These are phyloP conservation scores for Gobio occitaniae DNA, from an alignment of 2,797 vertebrate genomes.

Conservation along the genomic window DNA sequence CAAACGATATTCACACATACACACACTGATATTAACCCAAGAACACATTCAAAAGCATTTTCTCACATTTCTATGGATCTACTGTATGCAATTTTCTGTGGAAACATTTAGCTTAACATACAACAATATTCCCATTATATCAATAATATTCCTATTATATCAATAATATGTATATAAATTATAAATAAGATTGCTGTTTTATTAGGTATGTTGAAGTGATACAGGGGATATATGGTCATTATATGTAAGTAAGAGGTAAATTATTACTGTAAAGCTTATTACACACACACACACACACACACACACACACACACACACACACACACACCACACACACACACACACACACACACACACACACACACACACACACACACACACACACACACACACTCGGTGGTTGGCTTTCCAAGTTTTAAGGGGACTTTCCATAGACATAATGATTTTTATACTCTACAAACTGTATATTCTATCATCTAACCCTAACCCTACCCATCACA, in stretches of 20 bases:
- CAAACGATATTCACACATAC: constrained; percentile 68
- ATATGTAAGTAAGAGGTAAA: background rate
- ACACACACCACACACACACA: no score
- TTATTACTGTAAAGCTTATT: background rate
- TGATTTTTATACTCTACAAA: background rate
- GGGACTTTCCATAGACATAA: background rate
- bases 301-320: no score
- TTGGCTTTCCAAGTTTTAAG: background rate
- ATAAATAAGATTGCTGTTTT: background rate
- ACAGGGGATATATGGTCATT: background rate
- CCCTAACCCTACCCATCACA: background rate
- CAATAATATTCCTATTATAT: background rate
- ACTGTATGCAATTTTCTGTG: background rate
- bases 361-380: no score
- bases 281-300: background rate
- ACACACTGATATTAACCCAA: constrained; percentile 48
- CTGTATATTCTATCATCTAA: background rate
- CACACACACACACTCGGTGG: no score
- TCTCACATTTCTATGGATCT: background rate
- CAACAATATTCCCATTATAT: background rate
- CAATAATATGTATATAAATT: background rate
- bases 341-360: no score
- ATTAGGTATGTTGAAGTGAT: background rate
- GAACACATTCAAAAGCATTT: constrained; percentile 20
- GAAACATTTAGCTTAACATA: background rate